Evolutionary conservation across 2,888 invertebrate genomes (phyloP).

Genomic region (Yponomeuta plumbellus): DNA sequence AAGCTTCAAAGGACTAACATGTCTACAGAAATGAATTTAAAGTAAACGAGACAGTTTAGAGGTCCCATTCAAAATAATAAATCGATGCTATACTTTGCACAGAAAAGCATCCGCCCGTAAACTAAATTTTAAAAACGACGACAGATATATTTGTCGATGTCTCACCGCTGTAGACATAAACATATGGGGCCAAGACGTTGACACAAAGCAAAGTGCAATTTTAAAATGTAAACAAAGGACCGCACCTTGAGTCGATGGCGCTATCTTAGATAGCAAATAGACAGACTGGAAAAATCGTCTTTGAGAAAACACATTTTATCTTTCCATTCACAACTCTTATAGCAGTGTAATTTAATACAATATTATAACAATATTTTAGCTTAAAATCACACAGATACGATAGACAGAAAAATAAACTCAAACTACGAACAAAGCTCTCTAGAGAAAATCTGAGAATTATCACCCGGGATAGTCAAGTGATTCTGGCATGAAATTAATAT

Average conservation of each 20-base stretch:
- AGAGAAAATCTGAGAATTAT: too few species aligned
- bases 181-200: constrained; percentile 48
- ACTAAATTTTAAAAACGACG: not conserved
- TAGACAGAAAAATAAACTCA: too few species aligned
- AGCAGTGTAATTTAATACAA: not conserved
- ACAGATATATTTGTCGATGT: constrained; percentile 58
- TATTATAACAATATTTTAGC: not conserved
- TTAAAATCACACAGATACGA: too few species aligned
- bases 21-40: not conserved
- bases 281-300: constrained; percentile 11
- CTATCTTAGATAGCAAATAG: constrained; percentile 54
- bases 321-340: not conserved
- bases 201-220: constrained; percentile 73
- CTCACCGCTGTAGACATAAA: constrained; percentile 54
- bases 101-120: not conserved
- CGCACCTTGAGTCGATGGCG: constrained; percentile 64
- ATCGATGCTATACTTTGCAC: not conserved
- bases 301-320: not conserved
- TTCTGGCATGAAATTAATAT: too few species aligned
- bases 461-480: too few species aligned
- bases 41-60: not conserved
- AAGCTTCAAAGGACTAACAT: not conserved
- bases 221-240: constrained; percentile 72
- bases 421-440: too few species aligned
- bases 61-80: not conserved